Conservation (phyloP, 2,888 invertebrate genomes). For the Drosophila flavopinicola region DNA sequence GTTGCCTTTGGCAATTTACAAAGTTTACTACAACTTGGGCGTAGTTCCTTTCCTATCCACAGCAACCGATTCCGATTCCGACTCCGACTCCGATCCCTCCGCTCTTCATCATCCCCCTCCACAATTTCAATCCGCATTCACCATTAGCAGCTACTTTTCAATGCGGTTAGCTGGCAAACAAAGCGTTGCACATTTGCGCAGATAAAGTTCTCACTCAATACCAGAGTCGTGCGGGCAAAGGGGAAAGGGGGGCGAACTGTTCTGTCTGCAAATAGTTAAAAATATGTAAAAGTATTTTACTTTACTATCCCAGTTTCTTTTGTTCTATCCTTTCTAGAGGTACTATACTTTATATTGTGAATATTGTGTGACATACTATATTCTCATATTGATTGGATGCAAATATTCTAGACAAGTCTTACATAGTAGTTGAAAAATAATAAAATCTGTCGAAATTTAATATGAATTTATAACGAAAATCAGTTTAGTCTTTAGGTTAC, state of each 20-base stretch:
- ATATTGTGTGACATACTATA: not conserved
- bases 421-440: too few relatives aligned
- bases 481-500: too few relatives aligned
- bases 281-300: conserved; percentile 77
- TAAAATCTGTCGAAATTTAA: too few relatives aligned
- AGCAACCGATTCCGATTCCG: conserved; percentile 1
- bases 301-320: conserved; percentile 37
- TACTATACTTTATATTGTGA: not conserved
- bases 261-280: conserved; percentile 67
- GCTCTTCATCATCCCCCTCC: not conserved
- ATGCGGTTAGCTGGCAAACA: conserved; percentile 79
- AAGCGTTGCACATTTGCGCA: conserved; percentile 78
- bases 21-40: conserved; percentile 70
- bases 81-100: too few relatives aligned
- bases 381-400: not conserved
- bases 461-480: too few relatives aligned
- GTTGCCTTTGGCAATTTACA: conserved; percentile 77
- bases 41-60: conserved; percentile 25
- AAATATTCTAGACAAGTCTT: not conserved
- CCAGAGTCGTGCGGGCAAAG: conserved; percentile 1
- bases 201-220: conserved; percentile 76
- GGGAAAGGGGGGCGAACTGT: not conserved
- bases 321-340: conserved; percentile 15
- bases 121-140: conserved; percentile 63
- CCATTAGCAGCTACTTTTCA: conserved; percentile 81